Base-by-base conservation (phyloP, 2,888 invertebrate species). In the Geophilus truncorum region DNA sequence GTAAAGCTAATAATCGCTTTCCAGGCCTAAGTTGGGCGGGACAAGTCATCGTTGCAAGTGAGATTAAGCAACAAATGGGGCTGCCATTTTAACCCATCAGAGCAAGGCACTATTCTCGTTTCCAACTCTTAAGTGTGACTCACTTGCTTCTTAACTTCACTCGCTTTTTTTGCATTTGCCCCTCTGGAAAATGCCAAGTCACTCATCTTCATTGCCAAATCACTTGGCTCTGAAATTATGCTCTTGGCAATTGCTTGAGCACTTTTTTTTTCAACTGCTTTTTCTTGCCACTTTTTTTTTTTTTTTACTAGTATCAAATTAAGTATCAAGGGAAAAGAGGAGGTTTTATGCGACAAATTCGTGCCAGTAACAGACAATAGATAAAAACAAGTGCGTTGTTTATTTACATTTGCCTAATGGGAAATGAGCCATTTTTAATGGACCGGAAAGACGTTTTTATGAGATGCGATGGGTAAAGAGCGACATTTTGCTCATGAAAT, bases 141-240 rank as follows among this genome's bases (percentile, higher is more conserved):
- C 57, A 57, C 10, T 45, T 12, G 10, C 18, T 57, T 57, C 21
- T 57, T 21, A 21, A 21, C 21, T 23, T 62, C 5, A 40, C 9
- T 12, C 25, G 12, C 4, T 25, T 62, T 28, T 70, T 28, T 28
- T 70, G 0, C 18, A 21, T 25, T 62, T 62, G 23, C 62, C 62
- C 21, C 62, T 62, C 62, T 62, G 62, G 62, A 62, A 62, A 62
- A 62, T 62, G 62, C 62, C 62, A 62, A 62, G 62, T 62, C 62
- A 62, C 62, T 62, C 62, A 25, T 6, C 62, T 62, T 62, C 62
- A 62, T 62, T 62, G 62, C 62, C 62, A 62, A 62, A 62, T 62
- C 62, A 62, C 62, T 62, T 62, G 62, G 62, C 62, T 62, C 62
- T 7, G 23, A 62, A 62, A 62, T 62, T 62, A 62, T 62, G 62